phyloP scores from a whole-genome alignment of 2,888 invertebrate species.

The Ormyrus rosae region DNA sequence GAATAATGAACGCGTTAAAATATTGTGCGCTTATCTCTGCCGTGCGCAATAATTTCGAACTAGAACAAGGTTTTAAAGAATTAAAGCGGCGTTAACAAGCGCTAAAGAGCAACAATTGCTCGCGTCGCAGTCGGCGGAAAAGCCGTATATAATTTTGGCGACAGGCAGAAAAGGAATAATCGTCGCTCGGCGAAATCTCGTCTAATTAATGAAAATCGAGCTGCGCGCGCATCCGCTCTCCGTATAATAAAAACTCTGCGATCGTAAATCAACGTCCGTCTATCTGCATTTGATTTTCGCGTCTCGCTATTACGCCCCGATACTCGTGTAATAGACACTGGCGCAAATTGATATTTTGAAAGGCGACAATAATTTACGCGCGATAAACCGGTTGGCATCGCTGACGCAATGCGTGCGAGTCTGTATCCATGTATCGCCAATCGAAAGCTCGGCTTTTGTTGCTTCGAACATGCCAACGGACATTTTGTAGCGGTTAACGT shows the following conservation, averaged over 20 bases:
- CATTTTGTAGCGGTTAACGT: no score
- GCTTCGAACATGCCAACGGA: no score
- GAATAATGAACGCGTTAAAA: slow-evolving; percentile 16
- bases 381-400: slow-evolving; percentile 50
- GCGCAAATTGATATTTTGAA: slow-evolving; percentile 59
- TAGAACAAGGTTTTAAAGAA: slow-evolving; percentile 31
- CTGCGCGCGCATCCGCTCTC: background rate
- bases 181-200: background rate
- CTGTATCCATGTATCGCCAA: no score
- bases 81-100: slow-evolving; percentile 9
- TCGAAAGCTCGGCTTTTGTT: no score
- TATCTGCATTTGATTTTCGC: slow-evolving; percentile 47
- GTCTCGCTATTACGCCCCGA: slow-evolving; percentile 34
- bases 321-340: slow-evolving; percentile 53
- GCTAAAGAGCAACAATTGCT: slow-evolving; percentile 21
- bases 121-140: background rate
- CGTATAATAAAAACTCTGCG: background rate
- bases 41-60: slow-evolving; percentile 26
- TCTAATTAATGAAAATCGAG: slow-evolving; percentile 6
- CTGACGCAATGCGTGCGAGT: slow-evolving; percentile 11
- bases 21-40: slow-evolving; percentile 16
- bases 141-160: slow-evolving; percentile 2
- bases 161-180: slow-evolving; percentile 8
- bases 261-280: slow-evolving; percentile 47
- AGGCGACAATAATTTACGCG: slow-evolving; percentile 55